phyloP scores from a whole-genome alignment of 2,113 vertebrate genomes.

The Coreoperca whiteheadi region DNA sequence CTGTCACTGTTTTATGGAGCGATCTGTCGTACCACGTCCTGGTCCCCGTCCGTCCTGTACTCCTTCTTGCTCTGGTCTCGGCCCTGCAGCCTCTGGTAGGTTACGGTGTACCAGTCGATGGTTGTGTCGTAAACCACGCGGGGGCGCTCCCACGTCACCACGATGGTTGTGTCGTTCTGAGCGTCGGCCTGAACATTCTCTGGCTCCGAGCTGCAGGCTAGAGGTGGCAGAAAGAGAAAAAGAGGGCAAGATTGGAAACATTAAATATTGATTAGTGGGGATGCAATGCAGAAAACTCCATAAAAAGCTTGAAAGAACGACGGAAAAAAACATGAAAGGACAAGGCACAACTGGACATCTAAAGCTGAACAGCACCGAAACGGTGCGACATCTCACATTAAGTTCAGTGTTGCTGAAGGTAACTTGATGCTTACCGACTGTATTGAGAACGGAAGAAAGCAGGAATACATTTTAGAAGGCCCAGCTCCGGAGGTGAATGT shows the following conservation, averaged over 20 bases:
- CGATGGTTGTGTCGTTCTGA: constrained; percentile 95
- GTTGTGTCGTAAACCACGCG: constrained; percentile 91
- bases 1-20: background rate
- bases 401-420: background rate
- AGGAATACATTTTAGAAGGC: constrained; percentile 22
- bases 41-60: constrained; percentile 96
- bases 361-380: background rate
- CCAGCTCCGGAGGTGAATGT: background rate
- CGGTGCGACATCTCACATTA: background rate
- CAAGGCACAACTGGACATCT: background rate
- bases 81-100: constrained; percentile 92
- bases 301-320: background rate
- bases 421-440: constrained; percentile 19
- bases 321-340: background rate
- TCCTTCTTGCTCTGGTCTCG: constrained; percentile 89
- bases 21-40: constrained; percentile 92
- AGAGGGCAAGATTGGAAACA: background rate
- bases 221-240: background rate
- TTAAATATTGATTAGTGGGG: background rate
- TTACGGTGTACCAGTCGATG: constrained; percentile 94
- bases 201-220: constrained; percentile 95
- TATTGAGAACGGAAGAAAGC: constrained; percentile 13
- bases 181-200: constrained; percentile 94
- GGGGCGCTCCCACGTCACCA: constrained; percentile 95
- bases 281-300: background rate